phyloP scores from a whole-genome alignment of 2,797 vertebrate species.

The Periophthalmus magnuspinnatus region DNA sequence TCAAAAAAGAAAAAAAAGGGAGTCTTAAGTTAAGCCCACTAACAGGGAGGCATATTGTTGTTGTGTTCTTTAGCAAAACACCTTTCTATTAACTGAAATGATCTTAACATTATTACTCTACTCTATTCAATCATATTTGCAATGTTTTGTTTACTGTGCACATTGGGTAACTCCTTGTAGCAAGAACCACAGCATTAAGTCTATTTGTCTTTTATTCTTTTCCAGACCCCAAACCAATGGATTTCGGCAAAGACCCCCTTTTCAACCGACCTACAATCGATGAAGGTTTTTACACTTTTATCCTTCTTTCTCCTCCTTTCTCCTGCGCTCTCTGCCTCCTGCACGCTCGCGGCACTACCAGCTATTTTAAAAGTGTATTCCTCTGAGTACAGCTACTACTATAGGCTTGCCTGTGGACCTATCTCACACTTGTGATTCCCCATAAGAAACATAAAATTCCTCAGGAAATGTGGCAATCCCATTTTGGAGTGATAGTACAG shows the following conservation, averaged over 20 bases:
- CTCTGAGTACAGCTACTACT: constrained; percentile 26
- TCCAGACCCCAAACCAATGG: constrained; percentile 73
- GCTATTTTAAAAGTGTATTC: constrained; percentile 45
- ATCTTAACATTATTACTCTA: too few relatives aligned
- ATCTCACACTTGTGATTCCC: constrained; percentile 38
- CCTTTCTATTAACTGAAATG: neutral
- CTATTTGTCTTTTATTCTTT: constrained; percentile 41
- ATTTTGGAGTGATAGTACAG: constrained; percentile 22
- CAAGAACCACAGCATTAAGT: neutral
- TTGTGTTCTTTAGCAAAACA: neutral
- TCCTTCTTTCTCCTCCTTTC: neutral
- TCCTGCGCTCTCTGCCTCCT: neutral
- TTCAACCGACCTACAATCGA: constrained; percentile 70
- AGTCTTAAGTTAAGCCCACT: too few relatives aligned
- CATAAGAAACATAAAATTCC: constrained; percentile 46
- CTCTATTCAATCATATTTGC: too few relatives aligned
- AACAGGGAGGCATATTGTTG: neutral
- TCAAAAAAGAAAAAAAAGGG: too few relatives aligned
- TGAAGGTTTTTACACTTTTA: constrained; percentile 51
- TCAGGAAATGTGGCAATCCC: constrained; percentile 42
- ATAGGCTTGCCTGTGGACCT: constrained; percentile 43
- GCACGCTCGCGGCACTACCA: constrained; percentile 35
- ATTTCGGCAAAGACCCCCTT: constrained; percentile 74
- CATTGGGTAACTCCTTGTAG: too few relatives aligned
- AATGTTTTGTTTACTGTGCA: too few relatives aligned